Percentiles rank a stretch among this genome's conserved stretches.
phyloP scores from a whole-genome alignment of 2,888 invertebrate species.

The Eupithecia subfuscata region DNA sequence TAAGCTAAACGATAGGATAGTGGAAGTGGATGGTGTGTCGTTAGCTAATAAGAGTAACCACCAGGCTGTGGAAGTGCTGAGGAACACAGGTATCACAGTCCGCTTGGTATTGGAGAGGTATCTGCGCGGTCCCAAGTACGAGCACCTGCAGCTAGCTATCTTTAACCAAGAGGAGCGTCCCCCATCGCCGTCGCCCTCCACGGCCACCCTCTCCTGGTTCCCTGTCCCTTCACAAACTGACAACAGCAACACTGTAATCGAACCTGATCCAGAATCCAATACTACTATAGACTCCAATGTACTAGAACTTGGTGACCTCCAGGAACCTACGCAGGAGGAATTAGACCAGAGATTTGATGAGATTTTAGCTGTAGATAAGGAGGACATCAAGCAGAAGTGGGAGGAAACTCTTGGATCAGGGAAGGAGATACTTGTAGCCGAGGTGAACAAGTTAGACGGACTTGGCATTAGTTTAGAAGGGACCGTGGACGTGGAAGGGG shows the following conservation, averaged over 20 bases:
- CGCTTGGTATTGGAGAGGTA: conserved; percentile 96
- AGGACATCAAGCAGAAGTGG: conserved; percentile 91
- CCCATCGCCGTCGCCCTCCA: conserved; percentile 89
- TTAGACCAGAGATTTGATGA: conserved; percentile 81
- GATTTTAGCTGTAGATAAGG: conserved; percentile 80
- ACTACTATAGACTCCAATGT: conserved; percentile 92
- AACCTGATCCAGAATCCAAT: conserved; percentile 91
- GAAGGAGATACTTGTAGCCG: conserved; percentile 95
- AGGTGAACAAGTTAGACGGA: conserved; percentile 95
- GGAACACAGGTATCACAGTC: conserved; percentile 96
- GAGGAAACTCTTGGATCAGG: conserved; percentile 91
- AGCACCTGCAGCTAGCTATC: conserved; percentile 95
- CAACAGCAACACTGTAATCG: conserved; percentile 85
- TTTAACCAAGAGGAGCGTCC: conserved; percentile 82
- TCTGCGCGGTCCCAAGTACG: conserved; percentile 95
- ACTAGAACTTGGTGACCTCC: conserved; percentile 81
- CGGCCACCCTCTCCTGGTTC: conserved; percentile 93
- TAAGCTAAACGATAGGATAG: conserved; percentile 97
- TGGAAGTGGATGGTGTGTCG: conserved; percentile 96
- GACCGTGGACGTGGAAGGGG: conserved; percentile 99
- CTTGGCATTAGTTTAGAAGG: conserved; percentile 99
- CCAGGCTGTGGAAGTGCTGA: conserved; percentile 96
- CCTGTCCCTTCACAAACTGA: conserved; percentile 89
- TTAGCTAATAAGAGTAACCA: conserved; percentile 97
- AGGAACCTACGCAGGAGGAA: conserved; percentile 81